Base-by-base conservation (phyloP, 2,797 vertebrate genomes). In the Pelochelys cantorii region DNA sequence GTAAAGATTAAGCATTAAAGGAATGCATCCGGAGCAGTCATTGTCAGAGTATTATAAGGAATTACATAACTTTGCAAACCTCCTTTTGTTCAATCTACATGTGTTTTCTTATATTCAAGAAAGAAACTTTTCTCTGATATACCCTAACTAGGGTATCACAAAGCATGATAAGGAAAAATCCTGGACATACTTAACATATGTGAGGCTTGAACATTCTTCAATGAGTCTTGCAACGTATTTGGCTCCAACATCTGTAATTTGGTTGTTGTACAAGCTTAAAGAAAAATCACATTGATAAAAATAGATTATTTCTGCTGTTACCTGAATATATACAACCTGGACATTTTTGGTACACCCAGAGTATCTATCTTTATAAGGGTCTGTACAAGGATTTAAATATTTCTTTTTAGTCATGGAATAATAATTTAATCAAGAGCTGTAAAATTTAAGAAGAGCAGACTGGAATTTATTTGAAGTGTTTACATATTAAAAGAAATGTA, bases 191-290 rank as follows among this genome's bases (percentile, higher is more conserved):
- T 99, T 99, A n/a, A 99, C 87, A 1, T 97, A 96, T 22, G 84
- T 97, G 89, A 99, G 98, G 92, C 98, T 97, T 86, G 98, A 98
- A 93, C 99, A 99, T 89, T 99, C 98, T 62, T 99, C 98, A 91
- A 99, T 98, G 81, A 99, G 98, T 92, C 97, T 98, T 95, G 99
- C 99, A 11, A 99, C 93, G 0, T 98, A 98, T 85, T 96, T 97
- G 94, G 99, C 99, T 97, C 99, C 99, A 0, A 97, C 94, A 62
- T 99, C 99, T 11, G 99, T 99, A 97, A 99, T 99, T 83, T 98
- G 97, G 96, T 99, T 99, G 97, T 97, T 99, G 97, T 99, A 99
- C 82, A 99, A 98, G 65, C 99, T 99, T 97, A 54, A 68, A 92
- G 85, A 97, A 79, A 96, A 94, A 96, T 59, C 84, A 95, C 15